phyloP scores from a whole-genome alignment of 1,140 invertebrate species.

The Caenorhabditis latens region DNA sequence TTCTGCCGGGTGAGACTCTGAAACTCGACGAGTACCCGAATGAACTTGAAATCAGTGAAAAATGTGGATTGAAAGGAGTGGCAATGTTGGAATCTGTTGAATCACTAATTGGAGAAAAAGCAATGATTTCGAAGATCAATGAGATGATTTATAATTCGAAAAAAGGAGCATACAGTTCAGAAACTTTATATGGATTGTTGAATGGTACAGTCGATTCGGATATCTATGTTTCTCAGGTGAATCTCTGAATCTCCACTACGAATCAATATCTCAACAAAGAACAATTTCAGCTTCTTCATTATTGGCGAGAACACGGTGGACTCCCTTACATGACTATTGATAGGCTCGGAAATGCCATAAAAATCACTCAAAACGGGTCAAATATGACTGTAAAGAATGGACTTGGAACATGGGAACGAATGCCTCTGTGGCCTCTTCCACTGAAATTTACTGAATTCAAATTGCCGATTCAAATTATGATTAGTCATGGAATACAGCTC shows the following conservation, averaged over 20 bases:
- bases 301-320: constrained; percentile 51
- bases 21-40: constrained; percentile 36
- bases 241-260: neutral
- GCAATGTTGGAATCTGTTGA: constrained; percentile 48
- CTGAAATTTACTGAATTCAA: constrained; percentile 62
- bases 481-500: constrained; percentile 60
- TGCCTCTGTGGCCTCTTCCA: constrained; percentile 60
- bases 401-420: constrained; percentile 50
- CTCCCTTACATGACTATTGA: constrained; percentile 45
- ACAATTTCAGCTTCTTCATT: constrained; percentile 46
- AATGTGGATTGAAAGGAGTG: constrained; percentile 50
- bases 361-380: constrained; percentile 36
- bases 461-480: constrained; percentile 53
- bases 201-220: constrained; percentile 30
- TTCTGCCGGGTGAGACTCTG: neutral
- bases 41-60: constrained; percentile 24
- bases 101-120: constrained; percentile 33
- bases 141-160: constrained; percentile 43
- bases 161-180: constrained; percentile 6
- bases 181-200: constrained; percentile 3
- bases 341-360: constrained; percentile 28
- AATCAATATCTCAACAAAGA: neutral
- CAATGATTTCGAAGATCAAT: constrained; percentile 48
- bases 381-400: constrained; percentile 55
- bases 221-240: constrained; percentile 45